Percentiles rank a stretch among this genome's conserved stretches.
phyloP scores from a whole-genome alignment of 2,888 invertebrate genomes.

The Drosophila paramelanica region DNA sequence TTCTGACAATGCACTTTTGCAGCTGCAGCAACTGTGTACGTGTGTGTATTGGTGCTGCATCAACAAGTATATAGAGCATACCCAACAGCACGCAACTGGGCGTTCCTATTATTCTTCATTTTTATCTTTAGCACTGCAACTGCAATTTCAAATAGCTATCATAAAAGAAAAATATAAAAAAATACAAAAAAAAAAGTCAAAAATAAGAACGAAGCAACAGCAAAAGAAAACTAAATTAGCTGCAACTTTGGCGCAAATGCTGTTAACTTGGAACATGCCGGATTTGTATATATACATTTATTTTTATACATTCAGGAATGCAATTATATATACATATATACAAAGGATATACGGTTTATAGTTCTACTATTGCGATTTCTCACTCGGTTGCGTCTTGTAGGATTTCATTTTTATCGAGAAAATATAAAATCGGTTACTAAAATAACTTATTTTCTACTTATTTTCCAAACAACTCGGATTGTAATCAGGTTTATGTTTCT shows the following conservation, averaged over 20 bases:
- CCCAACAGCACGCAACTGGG: conserved; percentile 43
- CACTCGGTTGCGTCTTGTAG: neutral
- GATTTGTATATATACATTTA: neutral
- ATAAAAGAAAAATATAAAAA: conserved; percentile 18
- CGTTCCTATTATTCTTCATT: conserved; percentile 36
- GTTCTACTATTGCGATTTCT: conserved; percentile 8
- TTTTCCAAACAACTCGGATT: no score
- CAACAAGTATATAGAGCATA: conserved; percentile 69
- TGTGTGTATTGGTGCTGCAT: conserved; percentile 53
- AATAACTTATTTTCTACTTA: no score
- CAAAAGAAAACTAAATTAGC: conserved; percentile 14
- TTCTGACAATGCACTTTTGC: conserved; percentile 74
- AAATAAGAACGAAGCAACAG: conserved; percentile 2
- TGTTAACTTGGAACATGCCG: neutral
- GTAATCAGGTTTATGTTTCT: no score
- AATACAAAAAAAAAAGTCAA: neutral
- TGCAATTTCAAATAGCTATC: conserved; percentile 36
- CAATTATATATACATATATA: neutral
- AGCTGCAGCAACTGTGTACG: conserved; percentile 44
- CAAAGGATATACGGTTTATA: conserved; percentile 2
- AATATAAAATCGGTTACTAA: no score
- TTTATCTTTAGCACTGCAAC: conserved; percentile 32
- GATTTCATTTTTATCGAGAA: neutral
- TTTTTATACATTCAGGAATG: neutral
- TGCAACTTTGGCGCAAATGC: conserved; percentile 20